Conservation (phyloP, 2,113 vertebrate genomes). For the Zosterops hypoxanthus region DNA sequence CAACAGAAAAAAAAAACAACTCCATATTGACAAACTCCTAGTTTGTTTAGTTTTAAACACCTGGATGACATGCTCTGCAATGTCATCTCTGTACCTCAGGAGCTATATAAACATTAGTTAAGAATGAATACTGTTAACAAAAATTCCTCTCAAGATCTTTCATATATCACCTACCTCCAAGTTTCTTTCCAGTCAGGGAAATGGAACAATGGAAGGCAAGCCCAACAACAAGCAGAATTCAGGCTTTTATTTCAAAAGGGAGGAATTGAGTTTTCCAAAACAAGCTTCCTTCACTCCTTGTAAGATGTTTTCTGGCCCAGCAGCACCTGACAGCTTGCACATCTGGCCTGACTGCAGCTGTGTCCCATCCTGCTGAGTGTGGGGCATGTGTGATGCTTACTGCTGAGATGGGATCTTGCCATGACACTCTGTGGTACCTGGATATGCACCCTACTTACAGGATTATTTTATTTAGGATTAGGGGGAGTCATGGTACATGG, state of each 20-base stretch:
- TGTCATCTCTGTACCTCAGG: neutral
- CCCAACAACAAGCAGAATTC: fast-evolving
- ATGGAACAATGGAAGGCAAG: neutral
- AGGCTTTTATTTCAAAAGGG: neutral
- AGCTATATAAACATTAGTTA: neutral
- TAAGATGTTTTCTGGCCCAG: neutral
- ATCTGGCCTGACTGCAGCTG: neutral
- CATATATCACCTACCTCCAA: fast-evolving
- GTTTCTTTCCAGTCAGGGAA: neutral
- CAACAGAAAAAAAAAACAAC: neutral
- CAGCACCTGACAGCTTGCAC: fast-evolving
- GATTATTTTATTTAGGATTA: neutral
- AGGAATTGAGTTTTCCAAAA: neutral
- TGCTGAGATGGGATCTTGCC: neutral
- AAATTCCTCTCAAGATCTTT: fast-evolving
- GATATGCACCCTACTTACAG: neutral
- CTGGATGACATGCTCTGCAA: neutral
- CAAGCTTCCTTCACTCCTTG: neutral
- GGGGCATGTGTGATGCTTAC: fast-evolving
- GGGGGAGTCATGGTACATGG: too few relatives aligned
- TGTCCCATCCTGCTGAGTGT: neutral
- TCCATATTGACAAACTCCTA: neutral
- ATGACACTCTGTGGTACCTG: too few relatives aligned
- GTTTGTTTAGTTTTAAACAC: neutral
- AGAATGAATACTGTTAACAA: neutral